Base-by-base conservation (phyloP, 2,797 vertebrate genomes). In the Columba guinea region DNA sequence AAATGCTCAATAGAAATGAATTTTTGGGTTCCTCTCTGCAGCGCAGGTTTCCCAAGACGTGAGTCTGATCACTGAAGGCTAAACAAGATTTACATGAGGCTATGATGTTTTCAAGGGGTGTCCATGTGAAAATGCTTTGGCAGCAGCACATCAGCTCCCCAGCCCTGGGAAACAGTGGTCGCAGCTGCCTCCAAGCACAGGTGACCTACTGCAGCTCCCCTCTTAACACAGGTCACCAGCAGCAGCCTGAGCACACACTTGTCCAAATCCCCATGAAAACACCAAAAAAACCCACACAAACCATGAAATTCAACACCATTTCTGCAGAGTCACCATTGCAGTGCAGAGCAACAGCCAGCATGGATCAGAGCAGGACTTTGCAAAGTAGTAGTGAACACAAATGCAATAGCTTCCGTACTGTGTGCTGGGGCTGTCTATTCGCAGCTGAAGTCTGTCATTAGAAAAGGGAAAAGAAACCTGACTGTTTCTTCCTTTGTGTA, bases 11-110 rank as follows among this genome's bases (percentile, higher is more conserved):
- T 24, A 59, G 60, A 87, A 91, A 88, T 35, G 10, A 91, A 56
- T 74, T 84, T 18, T 64, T 41, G 53, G 28, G 35, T 73, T 96
- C 14, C 26, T 41, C 55, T 56, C 52, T 70, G 67, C 17, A 84
- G 46, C 2, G 0, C 32, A 8, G 13, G 34, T 73, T 89, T 65
- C 37, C 65, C 2, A 1, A 79, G 15, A 41, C 6, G 15, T 3
- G 5, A 51, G 53, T 59, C 28, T 4, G 1, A 16, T 41, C 63
- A 37, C 48, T 41, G 60, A 51, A 84, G 39, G 32, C 32, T 49
- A 21, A 75, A 76, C 9, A 53, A 28, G 44, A 52, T 1, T 10
- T 49, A 12, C 0, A 8, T 1, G 21, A 80, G 53, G 28, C 15
- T 23, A 16, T 48, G 37, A 44, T 1, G 2, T 73, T 86, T 90